These are phyloP conservation scores for Clarias macrocephalus DNA, from an alignment of 2,113 vertebrate species.

Conservation along the genomic window DNA sequence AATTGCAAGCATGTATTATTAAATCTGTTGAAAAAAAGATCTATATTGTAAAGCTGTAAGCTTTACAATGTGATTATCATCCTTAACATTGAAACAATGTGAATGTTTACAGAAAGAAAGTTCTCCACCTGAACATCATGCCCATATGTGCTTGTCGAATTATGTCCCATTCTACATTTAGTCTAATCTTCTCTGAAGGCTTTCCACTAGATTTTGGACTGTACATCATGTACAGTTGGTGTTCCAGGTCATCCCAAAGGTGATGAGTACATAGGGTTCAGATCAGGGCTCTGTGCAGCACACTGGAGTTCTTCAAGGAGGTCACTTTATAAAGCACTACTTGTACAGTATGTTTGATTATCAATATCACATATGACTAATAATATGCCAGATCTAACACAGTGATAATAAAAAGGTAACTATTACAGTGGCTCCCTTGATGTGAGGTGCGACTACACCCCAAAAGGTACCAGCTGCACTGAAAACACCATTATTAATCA, in stretches of 20 bases:
- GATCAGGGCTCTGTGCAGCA: neutral
- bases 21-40: neutral
- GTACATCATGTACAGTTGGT: neutral
- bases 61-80: neutral
- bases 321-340: neutral
- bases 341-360: neutral
- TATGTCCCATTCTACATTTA: neutral
- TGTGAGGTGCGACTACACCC: neutral
- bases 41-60: neutral
- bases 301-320: neutral
- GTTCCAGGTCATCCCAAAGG: neutral
- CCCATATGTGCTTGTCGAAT: neutral
- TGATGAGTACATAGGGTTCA: neutral
- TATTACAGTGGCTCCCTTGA: neutral
- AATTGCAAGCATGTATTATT: neutral
- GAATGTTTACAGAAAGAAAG: slow-evolving; percentile 10
- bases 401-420: neutral
- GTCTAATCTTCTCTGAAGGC: neutral
- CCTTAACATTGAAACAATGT: neutral
- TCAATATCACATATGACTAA: neutral
- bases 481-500: neutral
- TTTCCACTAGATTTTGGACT: neutral
- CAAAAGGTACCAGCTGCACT: neutral
- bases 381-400: neutral
- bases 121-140: too few species aligned